Evolutionary conservation across 2,888 invertebrate species (phyloP).

Genomic region (Zaprionus lineosus): DNA sequence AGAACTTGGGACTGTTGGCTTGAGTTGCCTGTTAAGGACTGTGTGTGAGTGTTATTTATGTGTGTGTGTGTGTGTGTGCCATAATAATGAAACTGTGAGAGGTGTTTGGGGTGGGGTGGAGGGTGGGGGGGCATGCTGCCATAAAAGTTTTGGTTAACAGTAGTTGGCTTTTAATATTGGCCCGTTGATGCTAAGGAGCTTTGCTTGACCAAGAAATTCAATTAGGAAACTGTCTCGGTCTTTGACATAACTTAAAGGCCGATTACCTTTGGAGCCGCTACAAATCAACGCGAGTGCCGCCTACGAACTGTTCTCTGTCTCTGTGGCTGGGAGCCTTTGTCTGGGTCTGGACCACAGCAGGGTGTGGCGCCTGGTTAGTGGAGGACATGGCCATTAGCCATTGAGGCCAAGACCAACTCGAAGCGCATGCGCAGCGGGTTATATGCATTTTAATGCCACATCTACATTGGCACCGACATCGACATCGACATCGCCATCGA

Average conservation of each 20-base stretch:
- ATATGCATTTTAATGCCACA: constrained; percentile 72
- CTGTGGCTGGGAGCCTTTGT: too few species aligned
- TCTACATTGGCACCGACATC: too few species aligned
- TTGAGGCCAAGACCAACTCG: constrained; percentile 17
- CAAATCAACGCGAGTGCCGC: constrained; percentile 56
- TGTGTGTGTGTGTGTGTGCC: too few species aligned
- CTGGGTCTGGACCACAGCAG: constrained; percentile 57
- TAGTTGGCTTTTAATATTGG: too few species aligned
- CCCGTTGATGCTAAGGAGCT: constrained; percentile 15
- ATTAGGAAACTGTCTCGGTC: constrained; percentile 64
- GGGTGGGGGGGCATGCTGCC: too few species aligned
- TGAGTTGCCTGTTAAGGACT: background rate
- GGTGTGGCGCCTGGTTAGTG: constrained; percentile 67
- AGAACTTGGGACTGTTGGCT: too few species aligned
- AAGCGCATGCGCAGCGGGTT: constrained; percentile 64
- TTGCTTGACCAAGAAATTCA: constrained; percentile 49
- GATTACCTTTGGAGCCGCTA: constrained; percentile 48
- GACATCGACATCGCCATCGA: constrained; percentile 32
- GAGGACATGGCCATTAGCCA: constrained; percentile 40
- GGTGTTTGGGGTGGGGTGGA: too few species aligned
- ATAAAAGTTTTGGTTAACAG: too few species aligned
- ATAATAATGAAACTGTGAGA: too few species aligned
- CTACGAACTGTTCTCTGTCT: constrained; percentile 29
- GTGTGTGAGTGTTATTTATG: too few species aligned
- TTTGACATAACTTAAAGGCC: constrained; percentile 66